Evolutionary conservation across 2,888 invertebrate species (phyloP).

Genomic region (Metacarcinus magister): DNA sequence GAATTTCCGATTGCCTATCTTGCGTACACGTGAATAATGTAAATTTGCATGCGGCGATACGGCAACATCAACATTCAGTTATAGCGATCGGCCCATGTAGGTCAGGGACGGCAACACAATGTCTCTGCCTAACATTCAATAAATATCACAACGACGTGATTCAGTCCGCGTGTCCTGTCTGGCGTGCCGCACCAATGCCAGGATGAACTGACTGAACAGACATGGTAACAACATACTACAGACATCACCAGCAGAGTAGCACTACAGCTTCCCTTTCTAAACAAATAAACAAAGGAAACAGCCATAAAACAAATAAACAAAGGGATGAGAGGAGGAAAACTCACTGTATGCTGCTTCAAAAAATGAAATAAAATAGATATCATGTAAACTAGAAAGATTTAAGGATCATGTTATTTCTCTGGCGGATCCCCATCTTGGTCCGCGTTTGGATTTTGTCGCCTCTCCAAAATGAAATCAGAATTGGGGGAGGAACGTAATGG

Average conservation of each 20-base stretch:
- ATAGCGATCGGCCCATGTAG: neutral
- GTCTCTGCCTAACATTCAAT: neutral
- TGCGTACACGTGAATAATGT: constrained; percentile 6
- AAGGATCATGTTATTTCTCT: neutral
- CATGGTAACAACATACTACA: neutral
- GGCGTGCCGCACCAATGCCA: neutral
- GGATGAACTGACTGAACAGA: neutral
- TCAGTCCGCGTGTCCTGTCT: neutral
- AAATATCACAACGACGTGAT: neutral
- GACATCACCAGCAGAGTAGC: neutral
- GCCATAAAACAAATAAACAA: neutral
- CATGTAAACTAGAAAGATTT: neutral
- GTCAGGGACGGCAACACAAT: neutral
- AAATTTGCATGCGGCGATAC: constrained; percentile 1
- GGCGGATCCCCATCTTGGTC: neutral
- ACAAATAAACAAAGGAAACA: neutral
- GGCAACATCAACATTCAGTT: neutral
- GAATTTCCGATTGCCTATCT: constrained; percentile 15
- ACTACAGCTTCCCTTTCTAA: neutral
- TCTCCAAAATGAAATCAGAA: neutral
- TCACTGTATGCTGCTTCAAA: neutral
- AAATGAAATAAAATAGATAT: neutral
- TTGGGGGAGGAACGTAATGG: neutral
- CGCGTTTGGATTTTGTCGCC: neutral
- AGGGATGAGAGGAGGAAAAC: neutral